Conservation (phyloP, 2,797 vertebrate genomes). For the Rhynchonycteris naso region DNA sequence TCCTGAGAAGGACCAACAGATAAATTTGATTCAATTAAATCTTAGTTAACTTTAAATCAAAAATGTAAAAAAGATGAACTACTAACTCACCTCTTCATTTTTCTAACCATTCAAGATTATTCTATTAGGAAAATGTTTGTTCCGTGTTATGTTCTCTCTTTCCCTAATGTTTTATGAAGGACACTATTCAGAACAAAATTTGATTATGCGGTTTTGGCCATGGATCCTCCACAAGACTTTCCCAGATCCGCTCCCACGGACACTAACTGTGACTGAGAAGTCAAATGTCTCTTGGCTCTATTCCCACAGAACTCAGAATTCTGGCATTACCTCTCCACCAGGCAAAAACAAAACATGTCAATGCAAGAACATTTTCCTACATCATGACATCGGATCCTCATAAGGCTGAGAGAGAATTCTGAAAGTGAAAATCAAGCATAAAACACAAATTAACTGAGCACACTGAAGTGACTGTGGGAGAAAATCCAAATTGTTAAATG, state of each 20-base stretch:
- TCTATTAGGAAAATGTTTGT: slow-evolving; percentile 64
- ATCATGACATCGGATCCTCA: slow-evolving; percentile 52
- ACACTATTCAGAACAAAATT: slow-evolving; percentile 83
- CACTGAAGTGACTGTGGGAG: slow-evolving; percentile 21
- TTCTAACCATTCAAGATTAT: slow-evolving; percentile 44
- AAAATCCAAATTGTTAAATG: slow-evolving; percentile 47
- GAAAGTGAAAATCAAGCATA: slow-evolving; percentile 63
- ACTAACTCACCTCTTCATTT: slow-evolving; percentile 51
- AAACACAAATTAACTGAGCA: slow-evolving; percentile 37
- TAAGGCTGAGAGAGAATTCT: slow-evolving; percentile 39
- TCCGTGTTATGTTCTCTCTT: slow-evolving; percentile 37
- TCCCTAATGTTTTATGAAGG: slow-evolving; percentile 64
- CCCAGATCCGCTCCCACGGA: slow-evolving; percentile 84
- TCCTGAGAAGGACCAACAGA: not conserved
- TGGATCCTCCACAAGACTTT: slow-evolving; percentile 76
- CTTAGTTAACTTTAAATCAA: slow-evolving; percentile 29
- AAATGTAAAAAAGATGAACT: slow-evolving; percentile 6
- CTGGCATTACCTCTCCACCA: slow-evolving; percentile 79
- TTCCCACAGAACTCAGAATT: slow-evolving; percentile 79
- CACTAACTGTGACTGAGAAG: slow-evolving; percentile 77
- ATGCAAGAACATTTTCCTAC: slow-evolving; percentile 51
- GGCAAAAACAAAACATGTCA: slow-evolving; percentile 74
- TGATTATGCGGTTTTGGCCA: slow-evolving; percentile 83
- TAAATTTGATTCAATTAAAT: slow-evolving; percentile 21
- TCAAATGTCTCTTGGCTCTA: slow-evolving; percentile 82